Evolutionary conservation across 2,113 vertebrate genomes (phyloP).

Genomic region (Macroglossus sobrinus): DNA sequence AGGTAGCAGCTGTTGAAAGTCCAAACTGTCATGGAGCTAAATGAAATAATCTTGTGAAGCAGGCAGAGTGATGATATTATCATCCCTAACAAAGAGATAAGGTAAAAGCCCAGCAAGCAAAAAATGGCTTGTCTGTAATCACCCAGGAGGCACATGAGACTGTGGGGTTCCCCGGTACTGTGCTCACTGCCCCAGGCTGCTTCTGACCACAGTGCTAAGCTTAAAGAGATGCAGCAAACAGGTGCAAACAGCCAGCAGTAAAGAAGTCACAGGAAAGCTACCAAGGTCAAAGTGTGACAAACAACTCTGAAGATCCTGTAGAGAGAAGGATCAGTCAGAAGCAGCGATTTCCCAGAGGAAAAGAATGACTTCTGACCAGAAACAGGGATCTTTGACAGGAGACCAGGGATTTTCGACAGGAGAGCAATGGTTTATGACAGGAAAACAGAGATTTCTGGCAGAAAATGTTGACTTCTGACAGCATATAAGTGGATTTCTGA

Average conservation of each 20-base stretch:
- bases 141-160: not conserved
- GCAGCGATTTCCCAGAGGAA: not conserved
- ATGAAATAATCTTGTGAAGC: not conserved
- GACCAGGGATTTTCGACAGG: not conserved
- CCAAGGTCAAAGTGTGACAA: not conserved
- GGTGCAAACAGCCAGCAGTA: not conserved
- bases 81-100: not conserved
- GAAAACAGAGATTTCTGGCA: not conserved
- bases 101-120: not conserved
- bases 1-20: not conserved
- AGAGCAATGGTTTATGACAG: not conserved
- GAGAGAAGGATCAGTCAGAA: not conserved
- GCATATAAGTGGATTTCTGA: not conserved
- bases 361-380: conserved; percentile 21
- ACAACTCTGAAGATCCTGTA: not conserved
- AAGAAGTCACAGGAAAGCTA: not conserved
- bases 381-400: not conserved
- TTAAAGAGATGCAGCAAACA: not conserved
- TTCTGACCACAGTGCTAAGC: not conserved
- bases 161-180: not conserved
- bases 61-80: not conserved
- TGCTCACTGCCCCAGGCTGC: not conserved
- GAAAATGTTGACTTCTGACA: not conserved
- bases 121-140: not conserved
- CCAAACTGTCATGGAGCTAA: not conserved